Conservation (phyloP, 2,797 vertebrate genomes). For the Poeciliopsis turneri region DNA sequence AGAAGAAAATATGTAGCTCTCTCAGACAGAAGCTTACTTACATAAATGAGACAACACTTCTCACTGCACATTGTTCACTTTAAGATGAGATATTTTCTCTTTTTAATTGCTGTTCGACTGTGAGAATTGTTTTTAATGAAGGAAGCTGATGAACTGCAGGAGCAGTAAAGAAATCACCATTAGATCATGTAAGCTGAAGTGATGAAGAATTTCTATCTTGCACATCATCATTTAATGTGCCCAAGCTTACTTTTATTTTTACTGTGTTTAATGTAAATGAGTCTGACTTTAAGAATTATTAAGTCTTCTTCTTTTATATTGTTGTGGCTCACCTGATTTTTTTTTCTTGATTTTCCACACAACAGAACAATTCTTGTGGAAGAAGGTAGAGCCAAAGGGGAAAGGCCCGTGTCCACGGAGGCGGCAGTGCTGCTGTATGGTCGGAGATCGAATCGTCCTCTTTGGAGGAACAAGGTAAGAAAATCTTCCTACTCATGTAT, state of each 20-base stretch:
- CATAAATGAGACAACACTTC: not conserved
- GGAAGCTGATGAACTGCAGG: conserved; percentile 16
- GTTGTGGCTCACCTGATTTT: not conserved
- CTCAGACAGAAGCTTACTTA: not conserved
- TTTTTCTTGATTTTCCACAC: conserved; percentile 15
- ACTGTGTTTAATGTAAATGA: not conserved
- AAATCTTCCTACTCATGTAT: not conserved
- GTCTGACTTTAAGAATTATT: not conserved
- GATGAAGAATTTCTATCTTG: conserved; percentile 1
- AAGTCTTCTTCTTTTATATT: not conserved
- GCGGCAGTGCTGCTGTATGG: conserved; percentile 97
- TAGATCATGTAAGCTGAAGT: conserved; percentile 27
- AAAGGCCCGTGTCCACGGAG: conserved; percentile 95
- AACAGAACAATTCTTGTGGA: conserved; percentile 85
- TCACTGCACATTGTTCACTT: not conserved
- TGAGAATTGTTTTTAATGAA: conserved; percentile 24
- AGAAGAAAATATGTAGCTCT: not conserved
- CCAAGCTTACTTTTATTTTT: not conserved
- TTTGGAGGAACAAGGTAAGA: conserved; percentile 97
- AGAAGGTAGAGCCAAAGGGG: conserved; percentile 93
- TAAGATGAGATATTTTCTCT: not conserved
- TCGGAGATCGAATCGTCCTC: conserved; percentile 96
- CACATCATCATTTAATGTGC: not conserved
- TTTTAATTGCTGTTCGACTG: conserved; percentile 3
- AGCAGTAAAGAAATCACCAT: not conserved